A percentile compares a stretch with the other conserved stretches of the same genome.
Evolutionary conservation across 2,888 invertebrate species (phyloP).

Genomic region (Lathronympha strigana): DNA sequence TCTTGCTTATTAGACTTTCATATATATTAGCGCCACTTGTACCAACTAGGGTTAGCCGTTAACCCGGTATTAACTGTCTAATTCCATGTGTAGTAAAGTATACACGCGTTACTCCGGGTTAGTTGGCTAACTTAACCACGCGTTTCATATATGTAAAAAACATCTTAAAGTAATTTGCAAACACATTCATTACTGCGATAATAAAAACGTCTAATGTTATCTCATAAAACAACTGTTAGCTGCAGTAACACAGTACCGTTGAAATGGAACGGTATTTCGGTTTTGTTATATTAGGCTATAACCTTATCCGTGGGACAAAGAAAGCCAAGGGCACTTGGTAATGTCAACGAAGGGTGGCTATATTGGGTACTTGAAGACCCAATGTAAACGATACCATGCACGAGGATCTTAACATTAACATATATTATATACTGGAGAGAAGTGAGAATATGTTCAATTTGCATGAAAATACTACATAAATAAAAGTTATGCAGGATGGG

Average conservation of each 20-base stretch:
- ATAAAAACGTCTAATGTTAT: conserved; percentile 19
- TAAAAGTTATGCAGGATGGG: no score
- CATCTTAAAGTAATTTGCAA: neutral
- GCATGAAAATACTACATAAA: no score
- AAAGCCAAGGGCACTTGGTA: conserved; percentile 30
- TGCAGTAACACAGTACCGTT: conserved; percentile 8
- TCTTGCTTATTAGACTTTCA: neutral
- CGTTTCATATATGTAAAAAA: neutral
- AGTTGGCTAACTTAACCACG: no score
- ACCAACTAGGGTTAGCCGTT: no score
- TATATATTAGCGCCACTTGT: no score
- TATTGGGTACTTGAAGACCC: neutral
- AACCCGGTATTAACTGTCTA: no score
- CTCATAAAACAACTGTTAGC: conserved; percentile 8
- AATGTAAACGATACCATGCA: neutral
- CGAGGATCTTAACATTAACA: neutral
- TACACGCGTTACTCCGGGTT: no score
- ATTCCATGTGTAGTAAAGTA: no score
- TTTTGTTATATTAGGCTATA: conserved; percentile 22
- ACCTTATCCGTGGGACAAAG: conserved; percentile 28
- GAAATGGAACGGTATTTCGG: conserved; percentile 16
- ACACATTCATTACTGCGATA: neutral
- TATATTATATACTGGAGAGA: neutral
- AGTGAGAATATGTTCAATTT: neutral
- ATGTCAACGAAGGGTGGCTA: conserved; percentile 25